phyloP scores from a whole-genome alignment of 2,797 vertebrate genomes.

The Avahi laniger region DNA sequence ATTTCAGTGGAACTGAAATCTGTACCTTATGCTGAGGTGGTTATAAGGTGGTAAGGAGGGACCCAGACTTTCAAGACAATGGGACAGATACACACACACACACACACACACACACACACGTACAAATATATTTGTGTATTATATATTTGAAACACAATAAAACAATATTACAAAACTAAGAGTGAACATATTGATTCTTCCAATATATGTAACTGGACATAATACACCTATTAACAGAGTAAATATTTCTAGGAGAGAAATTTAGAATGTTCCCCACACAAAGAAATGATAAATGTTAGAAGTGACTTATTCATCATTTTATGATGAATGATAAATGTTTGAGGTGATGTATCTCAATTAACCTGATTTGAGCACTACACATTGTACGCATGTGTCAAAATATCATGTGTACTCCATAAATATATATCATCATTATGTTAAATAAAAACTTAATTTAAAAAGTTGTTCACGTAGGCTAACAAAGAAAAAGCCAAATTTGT shows the following conservation, averaged over 20 bases:
- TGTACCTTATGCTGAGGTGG: neutral
- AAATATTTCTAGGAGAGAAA: neutral
- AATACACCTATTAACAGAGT: neutral
- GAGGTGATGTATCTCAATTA: neutral
- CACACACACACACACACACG: neutral
- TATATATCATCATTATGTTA: neutral
- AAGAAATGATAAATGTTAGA: neutral
- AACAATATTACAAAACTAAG: neutral
- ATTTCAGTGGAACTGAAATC: neutral
- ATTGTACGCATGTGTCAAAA: neutral
- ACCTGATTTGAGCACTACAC: neutral
- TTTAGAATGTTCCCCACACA: neutral
- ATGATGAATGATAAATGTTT: neutral
- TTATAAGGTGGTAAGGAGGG: neutral
- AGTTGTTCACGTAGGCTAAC: neutral
- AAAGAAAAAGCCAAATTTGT: neutral
- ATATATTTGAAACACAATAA: neutral
- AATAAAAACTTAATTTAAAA: neutral
- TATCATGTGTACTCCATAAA: neutral
- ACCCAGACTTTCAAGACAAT: neutral
- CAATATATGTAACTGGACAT: neutral
- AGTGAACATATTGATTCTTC: neutral
- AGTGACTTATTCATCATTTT: neutral
- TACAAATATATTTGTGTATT: neutral
- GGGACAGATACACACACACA: neutral